phyloP scores from a whole-genome alignment of 2,888 invertebrate species.

The Lasioglossum calceatum region DNA sequence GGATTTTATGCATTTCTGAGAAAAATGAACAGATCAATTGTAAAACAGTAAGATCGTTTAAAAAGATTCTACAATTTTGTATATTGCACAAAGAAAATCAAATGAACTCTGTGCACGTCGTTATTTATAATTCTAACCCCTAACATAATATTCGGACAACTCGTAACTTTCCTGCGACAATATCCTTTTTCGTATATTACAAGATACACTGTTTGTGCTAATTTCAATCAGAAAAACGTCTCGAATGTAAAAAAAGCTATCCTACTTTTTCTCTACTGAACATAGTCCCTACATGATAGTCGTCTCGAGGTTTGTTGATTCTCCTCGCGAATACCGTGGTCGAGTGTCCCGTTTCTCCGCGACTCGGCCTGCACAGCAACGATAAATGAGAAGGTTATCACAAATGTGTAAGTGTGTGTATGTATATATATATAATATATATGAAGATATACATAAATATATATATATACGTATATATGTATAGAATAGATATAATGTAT shows the following conservation, averaged over 20 bases:
- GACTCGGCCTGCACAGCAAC: conserved; percentile 57
- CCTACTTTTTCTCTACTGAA: background rate
- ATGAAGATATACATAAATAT: conserved; percentile 55
- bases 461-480: conserved; percentile 35
- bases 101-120: background rate
- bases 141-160: background rate
- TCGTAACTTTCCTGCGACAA: background rate
- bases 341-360: background rate
- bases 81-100: background rate
- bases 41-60: background rate
- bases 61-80: background rate
- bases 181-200: background rate
- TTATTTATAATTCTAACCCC: background rate
- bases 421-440: conserved; percentile 61
- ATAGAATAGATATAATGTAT: conserved; percentile 77
- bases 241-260: too few species aligned
- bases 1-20: too few species aligned
- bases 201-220: too few species aligned
- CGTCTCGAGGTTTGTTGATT: background rate
- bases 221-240: too few species aligned
- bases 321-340: background rate
- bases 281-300: background rate
- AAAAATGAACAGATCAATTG: background rate
- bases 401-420: conserved; percentile 69
- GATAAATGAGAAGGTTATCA: conserved; percentile 55